These are phyloP conservation scores for Halocynthia roretzi DNA, from an alignment of 23 tunicate species.

Conservation along the genomic window DNA sequence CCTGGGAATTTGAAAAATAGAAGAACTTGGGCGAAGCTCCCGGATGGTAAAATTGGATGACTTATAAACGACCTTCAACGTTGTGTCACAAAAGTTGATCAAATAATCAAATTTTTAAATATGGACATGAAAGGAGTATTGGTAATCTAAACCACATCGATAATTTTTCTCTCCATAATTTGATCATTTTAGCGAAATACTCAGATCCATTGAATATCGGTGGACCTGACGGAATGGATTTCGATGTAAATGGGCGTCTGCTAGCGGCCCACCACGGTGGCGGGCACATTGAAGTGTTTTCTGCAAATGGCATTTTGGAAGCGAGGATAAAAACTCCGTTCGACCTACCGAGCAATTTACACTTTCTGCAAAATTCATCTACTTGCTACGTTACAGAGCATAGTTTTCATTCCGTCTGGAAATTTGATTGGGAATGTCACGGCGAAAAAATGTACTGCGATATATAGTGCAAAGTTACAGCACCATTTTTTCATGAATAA, in stretches of 20 bases:
- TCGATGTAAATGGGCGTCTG: constrained; percentile 39
- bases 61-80: too few species aligned
- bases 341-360: constrained; percentile 51
- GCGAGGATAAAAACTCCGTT: constrained; percentile 67
- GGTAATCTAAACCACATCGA: too few species aligned
- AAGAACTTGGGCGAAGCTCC: constrained; percentile 60
- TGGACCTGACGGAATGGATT: constrained; percentile 93
- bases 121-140: too few species aligned
- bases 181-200: background rate
- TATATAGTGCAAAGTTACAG: background rate
- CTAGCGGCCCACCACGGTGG: constrained; percentile 80
- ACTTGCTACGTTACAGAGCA: constrained; percentile 87
- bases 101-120: too few species aligned
- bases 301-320: constrained; percentile 41
- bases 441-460: constrained; percentile 83
- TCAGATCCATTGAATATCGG: constrained; percentile 15
- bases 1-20: constrained; percentile 54
- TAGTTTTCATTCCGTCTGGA: constrained; percentile 58
- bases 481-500: too few species aligned
- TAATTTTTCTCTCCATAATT: too few species aligned
- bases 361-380: constrained; percentile 43
- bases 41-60: background rate
- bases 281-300: constrained; percentile 59
- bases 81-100: too few species aligned
- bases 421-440: constrained; percentile 66